Evolutionary conservation across 2,797 vertebrate genomes (phyloP).

Genomic region (Spea hammondii): DNA sequence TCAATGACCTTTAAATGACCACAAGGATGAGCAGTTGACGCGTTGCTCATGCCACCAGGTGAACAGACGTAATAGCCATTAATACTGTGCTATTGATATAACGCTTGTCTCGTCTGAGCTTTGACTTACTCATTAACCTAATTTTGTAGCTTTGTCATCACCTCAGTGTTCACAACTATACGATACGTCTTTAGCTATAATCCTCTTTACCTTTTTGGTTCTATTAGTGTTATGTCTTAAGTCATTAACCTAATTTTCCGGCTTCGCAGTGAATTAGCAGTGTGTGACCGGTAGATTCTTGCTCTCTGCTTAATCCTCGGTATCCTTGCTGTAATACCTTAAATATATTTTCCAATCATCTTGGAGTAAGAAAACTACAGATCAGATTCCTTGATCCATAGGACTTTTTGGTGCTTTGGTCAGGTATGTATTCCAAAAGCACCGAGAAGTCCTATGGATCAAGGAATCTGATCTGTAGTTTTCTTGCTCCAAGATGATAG

Average conservation of each 20-base stretch:
- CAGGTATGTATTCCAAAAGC: background rate
- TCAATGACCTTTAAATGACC: no score
- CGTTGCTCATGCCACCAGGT: no score
- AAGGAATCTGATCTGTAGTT: no score
- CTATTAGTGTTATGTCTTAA: conserved; percentile 15
- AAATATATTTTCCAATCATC: background rate
- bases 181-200: conserved; percentile 12
- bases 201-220: conserved; percentile 17
- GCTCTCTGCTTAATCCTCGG: background rate
- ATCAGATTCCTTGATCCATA: no score
- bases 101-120: background rate
- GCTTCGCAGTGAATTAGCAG: conserved; percentile 3
- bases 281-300: background rate
- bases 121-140: conserved; percentile 12
- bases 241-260: conserved; percentile 26
- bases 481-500: no score
- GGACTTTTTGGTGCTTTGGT: no score
- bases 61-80: no score
- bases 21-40: no score
- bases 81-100: no score
- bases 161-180: background rate
- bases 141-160: conserved; percentile 5
- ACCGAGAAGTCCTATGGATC: no score
- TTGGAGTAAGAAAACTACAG: no score
- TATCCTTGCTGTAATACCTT: background rate